Conservation (phyloP, 1,140 invertebrate species). For the Drosophila bocqueti region DNA sequence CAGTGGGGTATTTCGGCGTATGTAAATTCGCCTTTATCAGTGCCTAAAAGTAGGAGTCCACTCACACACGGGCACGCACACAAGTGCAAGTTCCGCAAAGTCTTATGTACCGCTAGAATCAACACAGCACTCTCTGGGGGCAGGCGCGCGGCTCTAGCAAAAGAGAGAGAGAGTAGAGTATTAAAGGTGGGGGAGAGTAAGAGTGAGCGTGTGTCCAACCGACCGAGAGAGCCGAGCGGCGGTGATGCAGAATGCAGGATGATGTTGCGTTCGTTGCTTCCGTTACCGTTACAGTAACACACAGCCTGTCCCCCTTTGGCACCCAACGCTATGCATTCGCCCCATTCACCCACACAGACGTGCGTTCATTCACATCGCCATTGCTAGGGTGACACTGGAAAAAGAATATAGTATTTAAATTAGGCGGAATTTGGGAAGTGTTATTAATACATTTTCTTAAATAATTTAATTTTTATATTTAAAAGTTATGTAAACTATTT, state of each 20-base stretch:
- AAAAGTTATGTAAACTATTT: no score
- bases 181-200: slow-evolving; percentile 2
- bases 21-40: slow-evolving; percentile 78
- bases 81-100: slow-evolving; percentile 47
- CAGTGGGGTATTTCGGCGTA: slow-evolving; percentile 30
- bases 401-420: neutral
- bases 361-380: slow-evolving; percentile 50
- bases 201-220: slow-evolving; percentile 14
- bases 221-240: slow-evolving; percentile 21
- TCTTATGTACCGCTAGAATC: slow-evolving; percentile 59
- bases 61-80: slow-evolving; percentile 29
- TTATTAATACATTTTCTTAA: no score
- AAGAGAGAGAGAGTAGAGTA: neutral
- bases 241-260: slow-evolving; percentile 48
- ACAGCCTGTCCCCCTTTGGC: neutral
- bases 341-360: slow-evolving; percentile 13
- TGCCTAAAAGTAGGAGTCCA: slow-evolving; percentile 58
- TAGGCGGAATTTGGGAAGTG: no score
- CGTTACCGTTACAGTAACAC: slow-evolving; percentile 56
- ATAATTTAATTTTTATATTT: no score
- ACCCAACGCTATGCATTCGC: neutral
- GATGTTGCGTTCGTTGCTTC: slow-evolving; percentile 55
- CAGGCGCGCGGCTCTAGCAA: slow-evolving; percentile 51
- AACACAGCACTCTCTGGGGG: slow-evolving; percentile 55
- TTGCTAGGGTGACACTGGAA: slow-evolving; percentile 23